Evolutionary conservation across 2,888 invertebrate species (phyloP).

Genomic region (Plutella xylostella): DNA sequence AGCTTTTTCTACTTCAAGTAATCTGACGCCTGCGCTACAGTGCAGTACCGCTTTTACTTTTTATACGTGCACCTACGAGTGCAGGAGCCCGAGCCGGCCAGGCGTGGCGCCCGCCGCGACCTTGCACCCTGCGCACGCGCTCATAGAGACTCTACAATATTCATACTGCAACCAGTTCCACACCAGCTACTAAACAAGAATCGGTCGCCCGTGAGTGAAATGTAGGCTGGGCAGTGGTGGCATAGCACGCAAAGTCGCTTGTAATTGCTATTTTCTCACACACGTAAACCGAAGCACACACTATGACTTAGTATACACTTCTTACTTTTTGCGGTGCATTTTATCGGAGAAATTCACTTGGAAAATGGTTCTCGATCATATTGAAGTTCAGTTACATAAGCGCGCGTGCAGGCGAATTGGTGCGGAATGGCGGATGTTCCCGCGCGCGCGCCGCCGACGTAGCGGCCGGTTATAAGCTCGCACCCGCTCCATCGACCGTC

Average conservation of each 20-base stretch:
- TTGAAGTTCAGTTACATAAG: constrained; percentile 71
- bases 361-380: constrained; percentile 68
- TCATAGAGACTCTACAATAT: constrained; percentile 31
- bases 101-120: constrained; percentile 22
- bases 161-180: constrained; percentile 18
- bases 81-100: too few species aligned
- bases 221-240: constrained; percentile 38
- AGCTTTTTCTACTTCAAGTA: constrained; percentile 7
- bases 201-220: constrained; percentile 45
- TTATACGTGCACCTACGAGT: too few species aligned
- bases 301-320: constrained; percentile 46
- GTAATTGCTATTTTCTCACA: constrained; percentile 43
- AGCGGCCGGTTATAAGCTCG: constrained; percentile 65
- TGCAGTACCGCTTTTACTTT: constrained; percentile 52
- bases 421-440: constrained; percentile 71
- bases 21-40: constrained; percentile 26
- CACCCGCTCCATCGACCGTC: constrained; percentile 48
- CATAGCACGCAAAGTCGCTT: constrained; percentile 40
- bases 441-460: constrained; percentile 51
- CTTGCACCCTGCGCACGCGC: constrained; percentile 34
- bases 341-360: constrained; percentile 70
- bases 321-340: constrained; percentile 63
- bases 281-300: constrained; percentile 32
- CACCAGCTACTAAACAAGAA: constrained; percentile 31
- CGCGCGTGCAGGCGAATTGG: constrained; percentile 65